Percentiles rank a stretch among this genome's conserved stretches.
These are phyloP conservation scores for Drosophila saltans DNA, from an alignment of 1,140 invertebrate species.

Conservation along the genomic window DNA sequence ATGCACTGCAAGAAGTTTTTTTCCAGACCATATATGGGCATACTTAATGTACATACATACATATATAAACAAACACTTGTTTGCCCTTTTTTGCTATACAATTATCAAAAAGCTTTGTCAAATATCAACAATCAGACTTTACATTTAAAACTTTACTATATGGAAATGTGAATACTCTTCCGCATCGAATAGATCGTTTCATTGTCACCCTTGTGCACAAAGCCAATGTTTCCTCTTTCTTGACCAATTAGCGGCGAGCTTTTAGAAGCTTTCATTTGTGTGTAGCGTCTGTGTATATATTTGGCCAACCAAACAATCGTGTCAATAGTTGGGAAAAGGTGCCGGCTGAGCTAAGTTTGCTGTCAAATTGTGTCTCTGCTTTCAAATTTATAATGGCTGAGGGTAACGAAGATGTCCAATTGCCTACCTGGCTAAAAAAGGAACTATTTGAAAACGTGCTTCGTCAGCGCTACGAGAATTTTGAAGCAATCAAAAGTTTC, in stretches of 20 bases:
- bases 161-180: neutral
- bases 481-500: conserved; percentile 66
- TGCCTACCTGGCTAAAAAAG: conserved; percentile 82
- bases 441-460: conserved; percentile 83
- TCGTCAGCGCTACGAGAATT: conserved; percentile 58
- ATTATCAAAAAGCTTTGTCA: conserved; percentile 2
- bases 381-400: conserved; percentile 32
- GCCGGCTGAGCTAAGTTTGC: neutral
- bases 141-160: neutral
- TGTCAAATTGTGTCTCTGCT: too few relatives aligned
- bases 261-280: neutral
- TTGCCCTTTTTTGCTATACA: neutral
- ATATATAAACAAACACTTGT: neutral
- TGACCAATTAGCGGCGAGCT: neutral
- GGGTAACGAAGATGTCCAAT: conserved; percentile 10
- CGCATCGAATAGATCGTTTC: neutral
- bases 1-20: too few relatives aligned
- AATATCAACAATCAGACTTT: neutral
- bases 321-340: neutral
- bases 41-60: too few relatives aligned
- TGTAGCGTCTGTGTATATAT: conserved; percentile 6
- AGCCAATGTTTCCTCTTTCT: neutral
- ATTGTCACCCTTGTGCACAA: neutral
- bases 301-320: neutral
- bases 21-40: too few relatives aligned